Evolutionary conservation across 2,797 vertebrate genomes (phyloP).

Genomic region (Staurois parvus): DNA sequence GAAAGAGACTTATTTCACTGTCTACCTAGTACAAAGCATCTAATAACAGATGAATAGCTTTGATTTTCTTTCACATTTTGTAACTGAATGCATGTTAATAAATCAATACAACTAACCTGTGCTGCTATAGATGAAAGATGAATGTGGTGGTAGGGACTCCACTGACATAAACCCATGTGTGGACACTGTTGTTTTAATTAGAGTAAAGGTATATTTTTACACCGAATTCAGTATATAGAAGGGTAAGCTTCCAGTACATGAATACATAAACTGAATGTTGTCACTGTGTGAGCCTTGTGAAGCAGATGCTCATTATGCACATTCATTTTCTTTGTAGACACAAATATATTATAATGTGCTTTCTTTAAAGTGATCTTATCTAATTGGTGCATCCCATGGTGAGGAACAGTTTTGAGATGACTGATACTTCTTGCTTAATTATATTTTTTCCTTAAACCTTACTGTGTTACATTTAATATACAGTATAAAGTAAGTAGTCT

Average conservation of each 20-base stretch:
- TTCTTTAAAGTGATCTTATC: slow-evolving; percentile 15
- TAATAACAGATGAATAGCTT: neutral
- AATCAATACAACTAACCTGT: neutral
- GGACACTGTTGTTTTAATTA: neutral
- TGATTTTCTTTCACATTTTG: neutral
- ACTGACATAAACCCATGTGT: neutral
- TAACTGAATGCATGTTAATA: neutral
- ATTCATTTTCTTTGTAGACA: slow-evolving; percentile 12
- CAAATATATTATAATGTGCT: neutral
- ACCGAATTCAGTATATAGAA: neutral
- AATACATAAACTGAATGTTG: neutral
- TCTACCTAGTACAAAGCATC: neutral
- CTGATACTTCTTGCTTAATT: slow-evolving; percentile 25
- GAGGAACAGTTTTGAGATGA: neutral
- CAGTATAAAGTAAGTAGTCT: slow-evolving; percentile 4
- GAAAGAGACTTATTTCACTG: too few relatives aligned
- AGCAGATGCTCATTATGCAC: neutral
- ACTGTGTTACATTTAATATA: slow-evolving; percentile 5
- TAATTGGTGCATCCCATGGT: slow-evolving; percentile 2
- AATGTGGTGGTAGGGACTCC: neutral
- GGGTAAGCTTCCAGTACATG: neutral
- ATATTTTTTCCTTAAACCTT: slow-evolving; percentile 4
- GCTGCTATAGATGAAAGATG: neutral
- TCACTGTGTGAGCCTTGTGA: neutral
- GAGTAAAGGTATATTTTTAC: neutral